Percentiles rank a stretch among this genome's conserved stretches.
Evolutionary conservation across 2,113 vertebrate species (phyloP).

Genomic region (Entosphenus tridentatus): DNA sequence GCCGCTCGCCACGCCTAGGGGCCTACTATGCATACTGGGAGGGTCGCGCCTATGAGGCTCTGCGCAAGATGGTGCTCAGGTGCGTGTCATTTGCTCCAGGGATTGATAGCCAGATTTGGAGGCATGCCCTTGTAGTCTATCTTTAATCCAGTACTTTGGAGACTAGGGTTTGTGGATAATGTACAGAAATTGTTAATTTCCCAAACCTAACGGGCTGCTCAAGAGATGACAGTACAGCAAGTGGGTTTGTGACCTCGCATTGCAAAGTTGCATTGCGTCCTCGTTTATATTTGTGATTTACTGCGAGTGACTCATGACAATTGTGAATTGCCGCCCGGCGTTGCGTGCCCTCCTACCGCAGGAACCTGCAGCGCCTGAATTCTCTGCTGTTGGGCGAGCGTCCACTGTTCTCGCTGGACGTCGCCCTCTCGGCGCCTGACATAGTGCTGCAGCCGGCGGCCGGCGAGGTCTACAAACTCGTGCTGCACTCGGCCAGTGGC

Average conservation of each 20-base stretch:
- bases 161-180: too few relatives aligned
- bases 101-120: too few relatives aligned
- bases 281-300: too few relatives aligned
- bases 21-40: constrained; percentile 64
- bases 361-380: constrained; percentile 53
- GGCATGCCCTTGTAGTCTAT: too few relatives aligned
- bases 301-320: too few relatives aligned
- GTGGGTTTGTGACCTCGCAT: too few relatives aligned
- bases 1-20: constrained; percentile 36
- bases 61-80: constrained; percentile 53
- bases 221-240: too few relatives aligned
- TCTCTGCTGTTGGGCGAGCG: constrained; percentile 23
- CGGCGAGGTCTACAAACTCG: constrained; percentile 38
- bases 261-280: too few relatives aligned
- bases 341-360: constrained; percentile 12
- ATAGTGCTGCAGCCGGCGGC: constrained; percentile 42
- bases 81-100: constrained; percentile 13
- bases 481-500: constrained; percentile 31
- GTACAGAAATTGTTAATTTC: too few relatives aligned
- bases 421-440: constrained; percentile 36
- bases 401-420: constrained; percentile 47
- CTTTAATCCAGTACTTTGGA: too few relatives aligned
- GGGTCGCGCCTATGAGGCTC: constrained; percentile 29
- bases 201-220: too few relatives aligned
- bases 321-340: too few relatives aligned